Percentiles rank a stretch among this genome's conserved stretches.
These are phyloP conservation scores for Rhadina sibilatrix DNA, from an alignment of 2,113 vertebrate genomes.

Conservation along the genomic window DNA sequence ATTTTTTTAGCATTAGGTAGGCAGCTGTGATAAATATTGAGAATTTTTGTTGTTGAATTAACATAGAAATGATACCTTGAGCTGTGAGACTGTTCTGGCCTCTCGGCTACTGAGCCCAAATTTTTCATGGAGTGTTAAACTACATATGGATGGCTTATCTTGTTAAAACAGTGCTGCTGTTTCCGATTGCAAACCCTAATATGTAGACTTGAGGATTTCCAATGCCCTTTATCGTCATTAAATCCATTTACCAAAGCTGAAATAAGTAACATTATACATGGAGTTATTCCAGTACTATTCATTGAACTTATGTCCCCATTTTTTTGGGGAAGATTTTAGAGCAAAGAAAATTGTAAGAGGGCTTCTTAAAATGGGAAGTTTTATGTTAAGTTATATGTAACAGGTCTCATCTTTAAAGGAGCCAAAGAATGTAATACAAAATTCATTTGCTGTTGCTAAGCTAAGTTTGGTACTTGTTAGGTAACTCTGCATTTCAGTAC, in stretches of 20 bases:
- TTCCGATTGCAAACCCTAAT: not conserved
- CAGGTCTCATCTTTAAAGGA: not conserved
- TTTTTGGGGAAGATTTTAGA: not conserved
- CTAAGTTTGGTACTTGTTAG: not conserved
- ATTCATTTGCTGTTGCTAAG: not conserved
- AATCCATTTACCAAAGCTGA: not conserved
- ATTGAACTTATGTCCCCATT: not conserved
- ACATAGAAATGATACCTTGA: not conserved
- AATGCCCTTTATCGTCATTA: not conserved
- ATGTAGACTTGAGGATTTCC: not conserved
- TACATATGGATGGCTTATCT: not conserved
- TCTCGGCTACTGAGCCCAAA: not conserved
- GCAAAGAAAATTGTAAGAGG: not conserved
- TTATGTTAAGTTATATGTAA: not conserved
- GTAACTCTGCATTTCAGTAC: not conserved
- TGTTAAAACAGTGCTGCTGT: not conserved
- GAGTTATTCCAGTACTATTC: not conserved
- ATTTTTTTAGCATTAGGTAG: not conserved
- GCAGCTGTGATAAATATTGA: not conserved
- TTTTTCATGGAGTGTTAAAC: not conserved
- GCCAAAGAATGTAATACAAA: not conserved
- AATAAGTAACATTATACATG: not conserved
- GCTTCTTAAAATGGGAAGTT: not conserved
- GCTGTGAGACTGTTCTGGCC: not conserved
- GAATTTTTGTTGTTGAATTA: not conserved